phyloP scores from a whole-genome alignment of 2,113 vertebrate genomes.

The Pedetes capensis region DNA sequence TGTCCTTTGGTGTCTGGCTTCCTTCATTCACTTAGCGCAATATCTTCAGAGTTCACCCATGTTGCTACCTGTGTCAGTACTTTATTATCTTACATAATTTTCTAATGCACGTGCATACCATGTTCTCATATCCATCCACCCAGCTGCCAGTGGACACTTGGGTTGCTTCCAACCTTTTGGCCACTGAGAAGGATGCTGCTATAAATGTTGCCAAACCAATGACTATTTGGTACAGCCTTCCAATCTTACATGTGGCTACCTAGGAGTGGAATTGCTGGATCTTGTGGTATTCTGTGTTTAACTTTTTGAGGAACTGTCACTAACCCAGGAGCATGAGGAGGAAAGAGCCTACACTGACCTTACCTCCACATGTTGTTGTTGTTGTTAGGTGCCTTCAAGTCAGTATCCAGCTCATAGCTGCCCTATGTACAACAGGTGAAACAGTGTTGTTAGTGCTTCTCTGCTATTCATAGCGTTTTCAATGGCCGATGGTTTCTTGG shows the following conservation, averaged over 20 bases:
- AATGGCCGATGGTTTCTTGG: too few relatives aligned
- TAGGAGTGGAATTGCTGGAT: neutral
- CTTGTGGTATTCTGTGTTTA: neutral
- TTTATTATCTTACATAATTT: neutral
- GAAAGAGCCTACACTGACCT: neutral
- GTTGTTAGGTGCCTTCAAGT: too few relatives aligned
- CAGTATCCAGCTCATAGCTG: too few relatives aligned
- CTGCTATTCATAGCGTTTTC: too few relatives aligned
- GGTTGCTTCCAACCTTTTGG: neutral
- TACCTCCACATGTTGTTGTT: too few relatives aligned
- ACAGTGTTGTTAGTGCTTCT: too few relatives aligned
- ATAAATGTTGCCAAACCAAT: fast-evolving
- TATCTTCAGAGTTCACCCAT: neutral
- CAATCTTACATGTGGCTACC: fast-evolving
- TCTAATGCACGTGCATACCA: fast-evolving
- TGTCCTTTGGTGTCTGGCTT: neutral
- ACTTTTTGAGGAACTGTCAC: neutral
- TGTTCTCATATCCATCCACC: too few relatives aligned
- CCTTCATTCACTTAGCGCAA: neutral
- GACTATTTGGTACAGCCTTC: too few relatives aligned
- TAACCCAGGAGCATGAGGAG: neutral
- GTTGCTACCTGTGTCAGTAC: too few relatives aligned
- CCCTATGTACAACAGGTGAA: too few relatives aligned
- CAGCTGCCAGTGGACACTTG: neutral
- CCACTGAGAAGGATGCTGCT: neutral